Evolutionary conservation across 2,797 vertebrate species (phyloP).

Genomic region (Antennarius maculatus): DNA sequence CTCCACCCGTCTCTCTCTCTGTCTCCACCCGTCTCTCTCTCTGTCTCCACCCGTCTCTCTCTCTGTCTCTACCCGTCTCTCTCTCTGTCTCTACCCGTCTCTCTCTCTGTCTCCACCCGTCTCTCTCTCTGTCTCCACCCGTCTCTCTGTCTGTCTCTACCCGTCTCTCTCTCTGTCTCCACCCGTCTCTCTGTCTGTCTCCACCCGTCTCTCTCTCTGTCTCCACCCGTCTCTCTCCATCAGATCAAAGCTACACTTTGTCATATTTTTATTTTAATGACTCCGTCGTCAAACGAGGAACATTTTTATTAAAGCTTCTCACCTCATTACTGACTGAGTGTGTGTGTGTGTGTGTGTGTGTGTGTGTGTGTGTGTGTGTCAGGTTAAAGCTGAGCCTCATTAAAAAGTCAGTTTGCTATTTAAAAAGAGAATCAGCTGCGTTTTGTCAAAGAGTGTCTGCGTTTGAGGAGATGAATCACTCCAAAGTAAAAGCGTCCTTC

Average conservation of each 20-base stretch:
- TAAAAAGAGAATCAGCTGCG: conserved; percentile 23
- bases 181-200: background rate
- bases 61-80: too few species aligned
- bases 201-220: background rate
- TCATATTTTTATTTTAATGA: conserved; percentile 54
- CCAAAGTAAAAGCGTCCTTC: conserved; percentile 36
- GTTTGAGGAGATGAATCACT: conserved; percentile 53
- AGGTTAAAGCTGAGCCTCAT: conserved; percentile 25
- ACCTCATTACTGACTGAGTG: conserved; percentile 35
- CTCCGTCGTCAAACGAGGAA: conserved; percentile 27
- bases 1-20: too few species aligned
- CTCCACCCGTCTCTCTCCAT: background rate
- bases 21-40: too few species aligned
- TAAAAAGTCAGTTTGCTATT: conserved; percentile 36
- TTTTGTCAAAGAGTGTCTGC: conserved; percentile 52
- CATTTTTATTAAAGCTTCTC: conserved; percentile 42
- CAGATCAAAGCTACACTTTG: conserved; percentile 41
- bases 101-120: conserved; percentile 1
- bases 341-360: conserved; percentile 11
- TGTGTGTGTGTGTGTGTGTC: conserved; percentile 8
- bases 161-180: background rate
- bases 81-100: background rate
- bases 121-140: too few species aligned
- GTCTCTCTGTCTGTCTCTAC: too few species aligned
- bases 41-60: too few species aligned